Evolutionary conservation across 2,113 vertebrate genomes (phyloP).

Genomic region (Prunella fulvescens): DNA sequence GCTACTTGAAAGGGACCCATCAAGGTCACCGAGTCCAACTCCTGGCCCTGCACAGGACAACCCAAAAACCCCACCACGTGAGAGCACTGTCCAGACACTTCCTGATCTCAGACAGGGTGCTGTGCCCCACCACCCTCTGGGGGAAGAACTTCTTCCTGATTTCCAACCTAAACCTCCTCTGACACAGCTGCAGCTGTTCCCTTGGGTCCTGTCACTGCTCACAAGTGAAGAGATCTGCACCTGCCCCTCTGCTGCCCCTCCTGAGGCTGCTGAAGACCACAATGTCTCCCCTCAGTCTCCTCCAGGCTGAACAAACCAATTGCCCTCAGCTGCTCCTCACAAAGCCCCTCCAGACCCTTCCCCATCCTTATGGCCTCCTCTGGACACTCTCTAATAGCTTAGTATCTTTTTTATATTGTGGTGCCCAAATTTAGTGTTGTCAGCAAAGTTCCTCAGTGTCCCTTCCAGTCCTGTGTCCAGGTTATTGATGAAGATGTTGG

Average conservation of each 20-base stretch:
- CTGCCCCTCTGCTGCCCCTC: neutral
- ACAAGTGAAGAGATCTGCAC: neutral
- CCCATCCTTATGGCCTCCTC: neutral
- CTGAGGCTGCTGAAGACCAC: neutral
- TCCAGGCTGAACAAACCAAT: neutral
- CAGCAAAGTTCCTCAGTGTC: neutral
- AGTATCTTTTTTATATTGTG: neutral
- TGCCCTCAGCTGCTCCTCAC: neutral
- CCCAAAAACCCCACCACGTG: neutral
- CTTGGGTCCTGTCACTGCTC: neutral
- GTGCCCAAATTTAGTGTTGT: neutral
- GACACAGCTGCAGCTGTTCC: neutral
- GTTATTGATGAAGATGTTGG: neutral
- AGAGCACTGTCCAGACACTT: rapidly evolving
- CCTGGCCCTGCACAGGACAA: neutral
- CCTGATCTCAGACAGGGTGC: neutral
- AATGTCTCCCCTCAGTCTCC: neutral
- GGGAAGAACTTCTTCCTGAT: neutral
- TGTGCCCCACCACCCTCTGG: neutral
- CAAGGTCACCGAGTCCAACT: neutral
- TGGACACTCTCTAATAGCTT: neutral
- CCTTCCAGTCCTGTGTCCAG: neutral
- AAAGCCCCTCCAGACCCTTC: neutral
- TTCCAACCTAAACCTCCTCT: neutral
- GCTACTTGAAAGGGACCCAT: neutral